Evolutionary conservation across 2,797 vertebrate species (phyloP).

Genomic region (Apogon hyalosoma): DNA sequence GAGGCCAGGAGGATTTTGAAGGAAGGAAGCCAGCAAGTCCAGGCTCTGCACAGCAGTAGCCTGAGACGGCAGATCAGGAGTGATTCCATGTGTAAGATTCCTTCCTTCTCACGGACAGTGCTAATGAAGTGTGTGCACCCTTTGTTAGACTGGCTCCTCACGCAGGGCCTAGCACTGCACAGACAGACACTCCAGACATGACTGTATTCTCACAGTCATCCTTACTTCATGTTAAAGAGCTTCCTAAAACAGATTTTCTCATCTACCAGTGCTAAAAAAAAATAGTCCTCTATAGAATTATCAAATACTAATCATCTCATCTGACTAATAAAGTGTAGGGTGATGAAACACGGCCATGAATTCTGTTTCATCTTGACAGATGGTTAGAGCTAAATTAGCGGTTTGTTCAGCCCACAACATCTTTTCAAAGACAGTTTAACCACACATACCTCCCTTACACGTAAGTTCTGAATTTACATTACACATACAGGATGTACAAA

Average conservation of each 20-base stretch:
- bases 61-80: slow-evolving; percentile 77
- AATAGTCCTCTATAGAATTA: too few relatives aligned
- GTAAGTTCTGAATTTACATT: slow-evolving; percentile 11
- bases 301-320: too few relatives aligned
- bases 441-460: background rate
- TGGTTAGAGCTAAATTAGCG: background rate
- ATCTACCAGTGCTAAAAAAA: background rate
- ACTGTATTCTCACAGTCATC: slow-evolving; percentile 32
- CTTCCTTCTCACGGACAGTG: slow-evolving; percentile 81
- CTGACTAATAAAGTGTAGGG: too few relatives aligned
- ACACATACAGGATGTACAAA: background rate
- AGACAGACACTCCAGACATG: slow-evolving; percentile 36
- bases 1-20: slow-evolving; percentile 74
- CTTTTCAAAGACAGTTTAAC: slow-evolving; percentile 10
- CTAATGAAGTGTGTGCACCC: slow-evolving; percentile 81
- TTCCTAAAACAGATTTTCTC: background rate
- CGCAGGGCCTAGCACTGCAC: slow-evolving; percentile 34
- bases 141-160: slow-evolving; percentile 72
- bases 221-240: background rate
- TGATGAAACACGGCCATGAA: slow-evolving; percentile 21
- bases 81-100: slow-evolving; percentile 81
- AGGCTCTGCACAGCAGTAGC: slow-evolving; percentile 76
- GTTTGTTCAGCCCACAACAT: slow-evolving; percentile 22
- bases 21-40: slow-evolving; percentile 73
- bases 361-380: slow-evolving; percentile 14